Evolutionary conservation across 2,888 invertebrate genomes (phyloP), one percentile per base, ranked within the genome.

Genomic region (Aphidius colemani): DNA sequence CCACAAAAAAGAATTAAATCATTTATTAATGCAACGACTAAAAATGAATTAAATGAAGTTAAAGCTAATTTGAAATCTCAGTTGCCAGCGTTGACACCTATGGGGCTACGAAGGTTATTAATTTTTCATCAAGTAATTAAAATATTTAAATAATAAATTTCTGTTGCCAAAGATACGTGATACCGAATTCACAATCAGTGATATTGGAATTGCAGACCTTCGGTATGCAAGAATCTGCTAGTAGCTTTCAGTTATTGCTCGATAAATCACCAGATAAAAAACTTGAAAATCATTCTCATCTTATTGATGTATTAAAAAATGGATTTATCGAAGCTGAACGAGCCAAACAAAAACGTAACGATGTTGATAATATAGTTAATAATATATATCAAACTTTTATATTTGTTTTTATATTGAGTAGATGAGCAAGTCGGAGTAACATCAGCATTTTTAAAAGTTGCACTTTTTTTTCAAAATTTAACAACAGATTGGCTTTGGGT

Each of bases 151-250:
- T 30, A 30, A 30, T 30, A 4, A 30, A 4, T 30, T 30, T 5
- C 5, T 30, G 3, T 30, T 30, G 30, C 13, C 13, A 41, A 68
- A 88, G 88, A 71, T 83, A 83, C 69, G 84, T 85, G 66, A 62
- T 84, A 43, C 86, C 88, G 0, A 77, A 85, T 57, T 79, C 86
- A 72, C 84, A 88, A 74, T 87, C 88, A 41, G 75, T 88, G 0
- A 77, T 87, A 45, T 68, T 84, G 8, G 88, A 88, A 73, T 72
- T 89, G 3, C 74, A 78, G 63, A 89, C 88, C 74, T 73, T 82
- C 1, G 86, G 86, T 0, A 86, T 81, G 66, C 60, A 65, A 0
- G 85, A 85, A 65, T 84, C 88, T 0, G 84, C 85, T 0, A 77
- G 79, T 46, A 88, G 85, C 70, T 72, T 89, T 0, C 81, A 81